These are phyloP conservation scores for Bucco capensis DNA, from an alignment of 2,113 vertebrate genomes.

Conservation along the genomic window DNA sequence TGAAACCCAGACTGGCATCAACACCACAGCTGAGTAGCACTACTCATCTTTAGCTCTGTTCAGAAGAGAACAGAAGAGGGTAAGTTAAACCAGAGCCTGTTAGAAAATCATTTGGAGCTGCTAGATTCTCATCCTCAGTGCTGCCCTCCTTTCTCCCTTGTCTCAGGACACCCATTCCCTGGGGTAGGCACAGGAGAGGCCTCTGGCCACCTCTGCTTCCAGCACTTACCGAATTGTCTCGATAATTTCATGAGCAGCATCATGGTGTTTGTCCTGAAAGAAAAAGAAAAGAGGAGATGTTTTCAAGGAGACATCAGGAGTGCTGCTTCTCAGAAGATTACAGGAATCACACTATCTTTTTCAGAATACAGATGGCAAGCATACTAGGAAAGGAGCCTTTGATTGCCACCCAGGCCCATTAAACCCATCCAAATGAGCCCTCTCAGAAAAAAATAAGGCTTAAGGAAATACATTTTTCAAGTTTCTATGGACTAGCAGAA, in stretches of 20 bases:
- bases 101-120: not conserved
- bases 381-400: not conserved
- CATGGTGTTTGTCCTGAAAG: constrained; percentile 96
- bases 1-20: not conserved
- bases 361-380: not conserved
- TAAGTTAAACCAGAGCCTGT: not conserved
- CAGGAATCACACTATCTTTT: not conserved
- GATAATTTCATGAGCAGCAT: constrained; percentile 99
- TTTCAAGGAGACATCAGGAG: not conserved
- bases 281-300: not conserved
- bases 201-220: not conserved
- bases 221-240: constrained; percentile 94
- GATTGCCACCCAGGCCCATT: not conserved
- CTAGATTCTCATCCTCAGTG: not conserved
- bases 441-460: not conserved
- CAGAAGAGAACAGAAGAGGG: not conserved
- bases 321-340: not conserved
- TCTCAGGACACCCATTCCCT: not conserved
- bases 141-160: not conserved
- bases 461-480: not conserved
- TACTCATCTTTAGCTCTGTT: not conserved
- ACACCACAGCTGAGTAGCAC: not conserved
- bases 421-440: not conserved
- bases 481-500: not conserved
- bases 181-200: not conserved